Percentiles rank a stretch among this genome's conserved stretches.
These are phyloP conservation scores for Caenorhabditis afra DNA, from an alignment of 2,888 invertebrate species.

Conservation along the genomic window DNA sequence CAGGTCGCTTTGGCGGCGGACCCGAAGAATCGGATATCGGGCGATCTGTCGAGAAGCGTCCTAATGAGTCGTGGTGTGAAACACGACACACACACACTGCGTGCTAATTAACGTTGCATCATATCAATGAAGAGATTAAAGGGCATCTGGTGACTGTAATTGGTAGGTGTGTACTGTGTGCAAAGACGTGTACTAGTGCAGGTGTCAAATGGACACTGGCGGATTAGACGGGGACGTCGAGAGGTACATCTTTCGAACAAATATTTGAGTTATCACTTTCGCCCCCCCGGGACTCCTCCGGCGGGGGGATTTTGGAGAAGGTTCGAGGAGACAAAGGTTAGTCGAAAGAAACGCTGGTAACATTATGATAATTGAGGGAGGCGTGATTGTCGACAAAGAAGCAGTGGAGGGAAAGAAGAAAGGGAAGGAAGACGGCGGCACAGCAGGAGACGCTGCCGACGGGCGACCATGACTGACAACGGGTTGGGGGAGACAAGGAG, in stretches of 20 bases:
- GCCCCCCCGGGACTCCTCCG: too few species aligned
- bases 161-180: neutral
- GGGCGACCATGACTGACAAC: constrained; percentile 26
- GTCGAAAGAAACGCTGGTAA: constrained; percentile 2
- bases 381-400: constrained; percentile 18
- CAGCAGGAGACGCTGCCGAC: constrained; percentile 23
- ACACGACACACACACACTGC: too few species aligned
- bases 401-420: neutral
- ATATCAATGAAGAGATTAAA: neutral
- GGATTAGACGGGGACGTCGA: neutral
- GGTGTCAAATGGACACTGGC: constrained; percentile 18
- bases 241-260: constrained; percentile 33
- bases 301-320: too few species aligned
- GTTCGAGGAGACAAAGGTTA: neutral
- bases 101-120: neutral
- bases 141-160: neutral
- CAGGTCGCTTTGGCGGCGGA: neutral
- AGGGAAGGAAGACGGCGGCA: constrained; percentile 1
- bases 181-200: neutral
- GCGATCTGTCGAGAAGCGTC: too few species aligned
- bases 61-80: too few species aligned
- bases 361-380: constrained; percentile 27
- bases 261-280: constrained; percentile 49
- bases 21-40: too few species aligned
- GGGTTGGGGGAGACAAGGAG: constrained; percentile 7